Evolutionary conservation across 2,113 vertebrate genomes (phyloP), one percentile per base, ranked within the genome.

Genomic region (Saimiri boliviensis): DNA sequence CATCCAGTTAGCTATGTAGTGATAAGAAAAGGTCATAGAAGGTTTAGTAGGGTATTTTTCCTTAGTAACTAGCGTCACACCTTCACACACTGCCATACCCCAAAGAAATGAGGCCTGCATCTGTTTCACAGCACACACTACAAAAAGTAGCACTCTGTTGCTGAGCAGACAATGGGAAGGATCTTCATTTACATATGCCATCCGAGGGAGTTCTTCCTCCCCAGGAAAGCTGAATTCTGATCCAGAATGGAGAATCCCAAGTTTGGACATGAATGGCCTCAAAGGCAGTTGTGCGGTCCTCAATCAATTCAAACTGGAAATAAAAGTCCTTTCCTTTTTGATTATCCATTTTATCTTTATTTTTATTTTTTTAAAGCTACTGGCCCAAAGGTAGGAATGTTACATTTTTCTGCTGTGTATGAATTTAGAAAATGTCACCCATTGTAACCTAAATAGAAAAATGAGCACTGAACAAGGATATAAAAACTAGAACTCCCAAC

Each of bases 281-380:
- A 20, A 85, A 63, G 52, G 23, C n/a, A 49, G 11, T 2, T 35
- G 3, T 49, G 16, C 73, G 77, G 6, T 20, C 10, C 2, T 79
- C n/a, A 40, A 11, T 47, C 16, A 66, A 35, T 60, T 40, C 54
- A 14, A 80, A 37, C 8, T 77, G 23, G 16, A 21, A 27, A n/a
- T 19, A 63, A 35, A 79, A 71, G 32, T 35, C 10, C 10, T 49
- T 71, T 77, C 11, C 40, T 42, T 83, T 91, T 21, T 73, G 37
- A 70, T 79, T 56, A 56, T 47, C 37, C 66, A 10, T 27, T 2
- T 73, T 52, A 76, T 56, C 23, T n/a, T 83, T 63, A 20, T n/a
- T 35, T 89, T 79, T 54, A 9, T 91, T 91, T 87, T 91, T 91
- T 87, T 56, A 40, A 91, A 83, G 19, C 30, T 47, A 56, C 58